Evolutionary conservation across 2,888 invertebrate species (phyloP).

Genomic region (Hemicrepidius hirtus): DNA sequence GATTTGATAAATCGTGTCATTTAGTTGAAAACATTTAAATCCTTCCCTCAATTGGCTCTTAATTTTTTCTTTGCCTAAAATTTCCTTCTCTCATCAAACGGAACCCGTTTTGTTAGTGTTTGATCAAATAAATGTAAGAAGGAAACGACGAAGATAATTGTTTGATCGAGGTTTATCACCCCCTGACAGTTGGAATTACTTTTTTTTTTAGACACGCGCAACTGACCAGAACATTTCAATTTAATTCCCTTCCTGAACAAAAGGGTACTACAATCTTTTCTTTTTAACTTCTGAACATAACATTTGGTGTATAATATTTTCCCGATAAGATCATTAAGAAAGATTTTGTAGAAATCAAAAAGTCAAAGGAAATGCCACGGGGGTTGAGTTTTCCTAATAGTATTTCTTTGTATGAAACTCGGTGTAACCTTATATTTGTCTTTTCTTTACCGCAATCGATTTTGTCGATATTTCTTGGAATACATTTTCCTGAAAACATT

Average conservation of each 20-base stretch:
- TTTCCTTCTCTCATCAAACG: conserved; percentile 8
- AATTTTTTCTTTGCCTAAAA: background rate
- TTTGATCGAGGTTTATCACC: conserved; percentile 32
- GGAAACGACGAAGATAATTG: conserved; percentile 14
- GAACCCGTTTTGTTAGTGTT: conserved; percentile 12
- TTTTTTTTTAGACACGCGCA: conserved; percentile 22
- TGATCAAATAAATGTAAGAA: conserved; percentile 3
- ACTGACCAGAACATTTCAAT: conserved; percentile 2
- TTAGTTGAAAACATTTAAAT: too few relatives aligned
- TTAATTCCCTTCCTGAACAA: background rate
- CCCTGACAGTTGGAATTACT: conserved; percentile 25
- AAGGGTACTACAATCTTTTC: too few relatives aligned
- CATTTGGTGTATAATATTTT: too few relatives aligned
- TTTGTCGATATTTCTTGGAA: background rate
- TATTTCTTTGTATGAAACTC: background rate
- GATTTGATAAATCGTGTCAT: background rate
- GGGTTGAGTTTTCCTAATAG: background rate
- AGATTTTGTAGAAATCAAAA: background rate
- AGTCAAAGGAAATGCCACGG: background rate
- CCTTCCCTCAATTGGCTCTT: too few relatives aligned
- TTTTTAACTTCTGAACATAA: too few relatives aligned
- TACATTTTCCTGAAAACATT: background rate
- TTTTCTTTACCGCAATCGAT: background rate
- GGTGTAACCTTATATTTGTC: background rate
- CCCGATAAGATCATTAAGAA: too few relatives aligned